phyloP scores from a whole-genome alignment of 2,113 vertebrate genomes.

The Otocyon megalotis region DNA sequence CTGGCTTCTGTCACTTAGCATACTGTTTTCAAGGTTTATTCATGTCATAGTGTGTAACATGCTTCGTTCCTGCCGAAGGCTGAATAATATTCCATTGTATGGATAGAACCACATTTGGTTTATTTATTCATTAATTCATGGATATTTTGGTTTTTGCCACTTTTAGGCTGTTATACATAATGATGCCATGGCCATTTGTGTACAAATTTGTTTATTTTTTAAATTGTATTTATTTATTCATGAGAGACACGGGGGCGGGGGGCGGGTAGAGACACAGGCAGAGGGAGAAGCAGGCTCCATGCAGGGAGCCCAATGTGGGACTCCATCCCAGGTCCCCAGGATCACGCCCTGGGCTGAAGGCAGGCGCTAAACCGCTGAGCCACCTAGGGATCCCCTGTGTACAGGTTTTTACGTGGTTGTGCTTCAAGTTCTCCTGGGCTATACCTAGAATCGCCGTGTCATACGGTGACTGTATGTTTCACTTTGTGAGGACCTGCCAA shows the following conservation, averaged over 20 bases:
- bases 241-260: too few species aligned
- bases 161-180: background rate
- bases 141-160: background rate
- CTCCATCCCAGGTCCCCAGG: too few species aligned
- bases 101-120: background rate
- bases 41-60: background rate
- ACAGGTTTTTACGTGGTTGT: background rate
- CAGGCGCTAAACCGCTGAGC: too few species aligned
- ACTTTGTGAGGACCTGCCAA: background rate
- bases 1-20: background rate
- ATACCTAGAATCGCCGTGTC: background rate
- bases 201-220: background rate
- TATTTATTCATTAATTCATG: background rate
- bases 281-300: too few species aligned
- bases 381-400: too few species aligned
- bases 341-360: too few species aligned
- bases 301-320: too few species aligned
- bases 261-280: too few species aligned
- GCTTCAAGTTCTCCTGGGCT: background rate
- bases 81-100: background rate
- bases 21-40: background rate
- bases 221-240: too few species aligned
- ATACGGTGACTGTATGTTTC: background rate
- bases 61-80: background rate
- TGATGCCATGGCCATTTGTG: background rate